phyloP scores from a whole-genome alignment of 2,113 vertebrate genomes.

The Phodopus roborovskii region DNA sequence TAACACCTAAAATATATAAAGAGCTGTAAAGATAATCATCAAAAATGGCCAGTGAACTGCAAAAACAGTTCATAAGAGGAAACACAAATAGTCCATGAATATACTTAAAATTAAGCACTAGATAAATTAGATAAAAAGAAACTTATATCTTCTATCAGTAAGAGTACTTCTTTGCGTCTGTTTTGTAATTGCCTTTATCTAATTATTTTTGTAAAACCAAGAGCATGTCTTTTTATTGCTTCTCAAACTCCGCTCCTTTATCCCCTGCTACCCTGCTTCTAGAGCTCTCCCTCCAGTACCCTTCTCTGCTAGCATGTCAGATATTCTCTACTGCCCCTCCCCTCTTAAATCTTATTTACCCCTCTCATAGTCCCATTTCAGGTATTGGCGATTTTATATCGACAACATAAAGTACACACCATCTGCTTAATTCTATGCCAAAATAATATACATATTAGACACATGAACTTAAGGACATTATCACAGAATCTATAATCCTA shows the following conservation, averaged over 20 bases:
- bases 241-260: too few species aligned
- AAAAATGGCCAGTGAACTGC: background rate
- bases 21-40: background rate
- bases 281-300: too few species aligned
- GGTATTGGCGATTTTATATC: conserved; percentile 11
- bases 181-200: too few species aligned
- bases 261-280: too few species aligned
- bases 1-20: background rate
- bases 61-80: background rate
- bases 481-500: background rate
- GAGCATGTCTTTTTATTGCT: too few species aligned
- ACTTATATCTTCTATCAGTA: too few species aligned
- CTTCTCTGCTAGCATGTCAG: too few species aligned
- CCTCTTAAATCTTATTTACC: too few species aligned
- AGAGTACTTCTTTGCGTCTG: too few species aligned
- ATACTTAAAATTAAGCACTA: background rate
- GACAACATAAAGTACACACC: background rate
- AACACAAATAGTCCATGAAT: background rate
- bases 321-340: too few species aligned
- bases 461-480: background rate
- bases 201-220: too few species aligned
- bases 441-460: conserved; percentile 19
- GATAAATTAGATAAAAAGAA: too few species aligned
- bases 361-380: background rate
- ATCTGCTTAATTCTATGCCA: conserved; percentile 41